phyloP scores from a whole-genome alignment of 2,113 vertebrate species.

The Phoenicopterus ruber region DNA sequence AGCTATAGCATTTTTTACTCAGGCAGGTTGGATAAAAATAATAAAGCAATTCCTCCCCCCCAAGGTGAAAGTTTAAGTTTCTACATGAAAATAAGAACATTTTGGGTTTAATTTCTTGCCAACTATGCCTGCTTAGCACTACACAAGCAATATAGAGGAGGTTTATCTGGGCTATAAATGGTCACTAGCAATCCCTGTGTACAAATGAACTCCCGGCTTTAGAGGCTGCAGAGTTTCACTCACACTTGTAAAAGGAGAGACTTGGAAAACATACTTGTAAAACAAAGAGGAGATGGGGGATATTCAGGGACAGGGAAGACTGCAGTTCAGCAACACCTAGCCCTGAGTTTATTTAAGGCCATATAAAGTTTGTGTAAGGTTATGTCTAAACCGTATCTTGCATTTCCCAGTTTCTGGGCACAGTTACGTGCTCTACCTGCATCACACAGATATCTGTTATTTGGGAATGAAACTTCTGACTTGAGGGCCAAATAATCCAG shows the following conservation, averaged over 20 bases:
- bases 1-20: neutral
- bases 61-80: neutral
- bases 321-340: neutral
- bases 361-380: neutral
- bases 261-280: neutral
- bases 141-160: neutral
- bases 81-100: neutral
- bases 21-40: neutral
- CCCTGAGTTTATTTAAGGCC: neutral
- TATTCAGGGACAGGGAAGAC: neutral
- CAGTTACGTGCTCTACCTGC: neutral
- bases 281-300: neutral
- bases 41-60: neutral
- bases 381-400: neutral
- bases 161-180: neutral
- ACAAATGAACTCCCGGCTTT: accelerated
- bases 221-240: neutral
- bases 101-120: neutral
- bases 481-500: neutral
- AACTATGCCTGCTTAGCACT: neutral
- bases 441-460: neutral
- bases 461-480: neutral
- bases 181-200: accelerated
- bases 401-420: neutral
- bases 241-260: neutral